These are phyloP conservation scores for Ephydatia muelleri DNA, from an alignment of 37 sponge, comb jelly and placozoan genomes.

Conservation along the genomic window DNA sequence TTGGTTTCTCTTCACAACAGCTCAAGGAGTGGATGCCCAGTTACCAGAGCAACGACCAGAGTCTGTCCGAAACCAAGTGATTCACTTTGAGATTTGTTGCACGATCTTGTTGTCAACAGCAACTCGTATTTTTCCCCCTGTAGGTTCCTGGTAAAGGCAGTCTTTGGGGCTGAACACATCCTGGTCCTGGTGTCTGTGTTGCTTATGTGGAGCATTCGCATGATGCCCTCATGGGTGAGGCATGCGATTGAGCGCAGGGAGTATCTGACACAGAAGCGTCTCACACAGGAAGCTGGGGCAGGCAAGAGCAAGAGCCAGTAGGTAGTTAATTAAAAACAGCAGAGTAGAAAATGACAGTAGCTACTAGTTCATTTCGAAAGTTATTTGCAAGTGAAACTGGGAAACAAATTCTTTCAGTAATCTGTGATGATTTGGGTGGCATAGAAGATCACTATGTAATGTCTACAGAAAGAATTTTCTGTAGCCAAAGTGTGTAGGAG, in stretches of 20 bases:
- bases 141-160: conserved; percentile 63
- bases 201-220: conserved; percentile 39
- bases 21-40: conserved; percentile 80
- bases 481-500: too few relatives aligned
- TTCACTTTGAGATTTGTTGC: conserved; percentile 51
- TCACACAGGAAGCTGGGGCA: background rate
- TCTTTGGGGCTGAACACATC: conserved; percentile 63
- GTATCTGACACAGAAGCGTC: conserved; percentile 26
- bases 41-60: background rate
- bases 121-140: background rate
- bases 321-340: background rate
- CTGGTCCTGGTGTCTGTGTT: conserved; percentile 62
- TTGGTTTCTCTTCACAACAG: conserved; percentile 87
- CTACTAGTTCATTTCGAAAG: too few relatives aligned
- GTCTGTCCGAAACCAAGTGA: background rate
- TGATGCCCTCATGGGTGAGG: conserved; percentile 55
- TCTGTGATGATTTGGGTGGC: too few relatives aligned
- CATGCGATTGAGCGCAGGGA: conserved; percentile 42
- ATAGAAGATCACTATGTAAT: too few relatives aligned
- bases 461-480: too few relatives aligned
- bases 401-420: too few relatives aligned
- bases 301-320: conserved; percentile 2
- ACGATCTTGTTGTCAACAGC: background rate
- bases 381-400: too few relatives aligned
- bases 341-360: too few relatives aligned